Percentiles rank a stretch among this genome's conserved stretches.
phyloP scores from a whole-genome alignment of 2,888 invertebrate genomes.

The Heterodera filipjevi region DNA sequence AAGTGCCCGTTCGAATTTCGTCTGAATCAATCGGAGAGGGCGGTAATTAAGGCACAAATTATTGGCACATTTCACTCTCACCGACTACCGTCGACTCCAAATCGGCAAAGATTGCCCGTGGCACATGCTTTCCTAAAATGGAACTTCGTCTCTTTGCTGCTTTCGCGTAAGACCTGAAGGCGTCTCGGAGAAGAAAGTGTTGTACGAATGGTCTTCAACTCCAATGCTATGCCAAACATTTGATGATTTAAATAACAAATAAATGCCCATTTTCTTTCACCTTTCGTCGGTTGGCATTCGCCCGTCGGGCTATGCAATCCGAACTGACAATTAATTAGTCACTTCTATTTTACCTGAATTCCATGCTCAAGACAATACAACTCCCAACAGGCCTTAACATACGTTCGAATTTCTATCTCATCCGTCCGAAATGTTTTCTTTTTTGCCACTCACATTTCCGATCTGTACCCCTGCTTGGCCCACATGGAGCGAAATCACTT shows the following conservation, averaged over 20 bases:
- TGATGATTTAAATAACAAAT: not conserved
- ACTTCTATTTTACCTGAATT: conserved; percentile 63
- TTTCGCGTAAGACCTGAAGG: conserved; percentile 68
- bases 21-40: conserved; percentile 53
- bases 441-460: conserved; percentile 40
- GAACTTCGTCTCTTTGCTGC: conserved; percentile 11
- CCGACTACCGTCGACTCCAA: conserved; percentile 68
- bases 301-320: conserved; percentile 66
- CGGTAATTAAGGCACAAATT: not conserved
- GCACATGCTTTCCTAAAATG: conserved; percentile 87
- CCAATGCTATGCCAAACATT: conserved; percentile 34
- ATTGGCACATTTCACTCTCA: conserved; percentile 27
- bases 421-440: not conserved
- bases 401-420: not conserved
- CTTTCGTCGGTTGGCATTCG: conserved; percentile 52
- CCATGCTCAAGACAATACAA: conserved; percentile 70
- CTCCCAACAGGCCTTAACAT: conserved; percentile 38
- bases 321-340: not conserved
- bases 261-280: conserved; percentile 23
- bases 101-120: conserved; percentile 89
- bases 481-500: conserved; percentile 52
- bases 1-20: conserved; percentile 70
- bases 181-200: conserved; percentile 80
- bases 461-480: conserved; percentile 55
- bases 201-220: conserved; percentile 82